Evolutionary conservation across 2,113 vertebrate species (phyloP).

Genomic region (Pipa parva): DNA sequence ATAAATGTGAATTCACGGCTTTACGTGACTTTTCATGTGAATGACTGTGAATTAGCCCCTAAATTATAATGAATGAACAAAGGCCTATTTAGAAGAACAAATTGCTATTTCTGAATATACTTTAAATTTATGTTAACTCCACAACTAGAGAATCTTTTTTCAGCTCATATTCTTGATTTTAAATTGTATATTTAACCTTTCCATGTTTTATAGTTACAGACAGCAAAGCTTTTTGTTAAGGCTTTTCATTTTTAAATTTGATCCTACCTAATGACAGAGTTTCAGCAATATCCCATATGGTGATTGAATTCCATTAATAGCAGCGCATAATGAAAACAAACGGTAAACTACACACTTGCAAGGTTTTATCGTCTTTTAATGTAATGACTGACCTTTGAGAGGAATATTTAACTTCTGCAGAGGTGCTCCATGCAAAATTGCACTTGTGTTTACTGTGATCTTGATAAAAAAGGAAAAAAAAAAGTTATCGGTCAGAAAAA

Average conservation of each 20-base stretch:
- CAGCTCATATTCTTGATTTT: constrained; percentile 13
- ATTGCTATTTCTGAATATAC: too few species aligned
- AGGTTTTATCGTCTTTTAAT: constrained; percentile 38
- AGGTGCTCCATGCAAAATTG: constrained; percentile 7
- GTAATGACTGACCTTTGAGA: constrained; percentile 38
- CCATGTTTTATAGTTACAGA: constrained; percentile 28
- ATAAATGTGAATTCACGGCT: too few species aligned
- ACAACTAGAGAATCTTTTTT: too few species aligned
- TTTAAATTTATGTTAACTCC: too few species aligned
- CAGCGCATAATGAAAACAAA: constrained; percentile 34
- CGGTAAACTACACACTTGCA: constrained; percentile 37
- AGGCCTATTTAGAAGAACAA: too few species aligned
- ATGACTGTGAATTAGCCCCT: too few species aligned
- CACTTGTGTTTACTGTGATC: background rate
- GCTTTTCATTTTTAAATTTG: constrained; percentile 11
- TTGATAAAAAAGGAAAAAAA: background rate
- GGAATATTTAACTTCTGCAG: constrained; percentile 34
- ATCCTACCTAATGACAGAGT: constrained; percentile 15
- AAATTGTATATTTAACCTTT: constrained; percentile 42
- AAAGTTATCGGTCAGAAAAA: too few species aligned
- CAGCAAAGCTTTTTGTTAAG: constrained; percentile 34
- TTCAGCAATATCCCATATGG: constrained; percentile 31
- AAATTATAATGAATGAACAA: too few species aligned
- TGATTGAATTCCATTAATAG: constrained; percentile 35
- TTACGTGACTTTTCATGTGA: too few species aligned